Base-by-base conservation (phyloP, 2,888 invertebrate species). In the Platycheirus rosarum region DNA sequence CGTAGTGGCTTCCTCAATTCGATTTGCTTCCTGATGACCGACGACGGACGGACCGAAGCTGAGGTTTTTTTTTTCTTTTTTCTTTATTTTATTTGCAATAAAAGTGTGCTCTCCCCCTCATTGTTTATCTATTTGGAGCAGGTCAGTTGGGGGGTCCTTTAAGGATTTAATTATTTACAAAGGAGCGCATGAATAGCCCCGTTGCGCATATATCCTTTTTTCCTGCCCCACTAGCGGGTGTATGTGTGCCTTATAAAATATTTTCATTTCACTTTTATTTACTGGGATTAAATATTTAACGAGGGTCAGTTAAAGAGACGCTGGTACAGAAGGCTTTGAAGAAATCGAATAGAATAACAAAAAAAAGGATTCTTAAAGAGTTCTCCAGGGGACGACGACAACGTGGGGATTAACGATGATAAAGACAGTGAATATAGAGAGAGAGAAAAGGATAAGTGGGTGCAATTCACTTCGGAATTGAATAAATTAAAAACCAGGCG, bases 281-380 rank as follows among this genome's bases (percentile, higher is more conserved):
- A 82, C 82, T 82, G 68, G 57, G 77, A 82, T 77, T 82, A 82
- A 82, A 82, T 82, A 82, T 82, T 82, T 76, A 82, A 82, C 77
- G 71, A 77, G 77, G 82, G 77, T 80, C 76, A 76, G 70, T 53
- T 60, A 73, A 78, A 68, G 40, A 65, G 66, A 66, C 23, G 6
- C n/a, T 14, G n/a, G 26, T 32, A 3, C 5, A 13, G 3, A 13
- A 7, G 20, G 49, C 26, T 26, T 26, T 13, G 32, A 29, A 37
- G 44, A 20, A 70, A 29, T 29, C 11, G 44, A 35, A 62, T 42
- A 40, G 8, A 37, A 26, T 5, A 32, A 46, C 48, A 53, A 42
- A 13, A 13, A 20, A 44, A 42, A 44, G 9, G 23, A 55, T 35
- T 40, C 55, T 69, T 75, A 63, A 68, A 55, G 68, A 68, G 46